Percentiles rank a stretch among this genome's conserved stretches.
These are phyloP conservation scores for Emmelina monodactyla DNA, from an alignment of 2,888 invertebrate species.

Conservation along the genomic window DNA sequence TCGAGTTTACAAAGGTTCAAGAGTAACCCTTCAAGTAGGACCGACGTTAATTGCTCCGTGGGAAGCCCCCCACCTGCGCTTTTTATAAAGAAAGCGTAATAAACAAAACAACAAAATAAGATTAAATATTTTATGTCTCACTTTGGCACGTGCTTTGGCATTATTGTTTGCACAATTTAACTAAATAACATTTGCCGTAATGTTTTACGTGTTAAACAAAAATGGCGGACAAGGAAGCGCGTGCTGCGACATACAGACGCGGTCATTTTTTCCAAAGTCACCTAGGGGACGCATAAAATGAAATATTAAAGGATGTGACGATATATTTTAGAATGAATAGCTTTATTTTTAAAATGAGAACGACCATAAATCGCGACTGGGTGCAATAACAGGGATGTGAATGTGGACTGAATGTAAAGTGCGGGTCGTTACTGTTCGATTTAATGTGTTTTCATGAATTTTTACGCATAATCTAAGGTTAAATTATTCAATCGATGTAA, in stretches of 20 bases:
- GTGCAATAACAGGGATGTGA: constrained; percentile 50
- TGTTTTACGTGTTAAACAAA: too few relatives aligned
- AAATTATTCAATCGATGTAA: too few relatives aligned
- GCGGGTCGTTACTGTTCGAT: too few relatives aligned
- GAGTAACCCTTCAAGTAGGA: constrained; percentile 47
- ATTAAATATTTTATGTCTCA: constrained; percentile 25
- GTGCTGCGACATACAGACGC: neutral
- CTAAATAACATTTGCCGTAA: too few relatives aligned
- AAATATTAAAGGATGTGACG: constrained; percentile 63
- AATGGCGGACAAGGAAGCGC: too few relatives aligned
- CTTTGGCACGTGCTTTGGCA: constrained; percentile 20
- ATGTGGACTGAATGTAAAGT: constrained; percentile 51
- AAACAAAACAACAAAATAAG: constrained; percentile 41
- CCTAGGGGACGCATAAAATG: constrained; percentile 54
- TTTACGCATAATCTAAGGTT: too few relatives aligned
- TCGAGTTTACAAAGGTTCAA: constrained; percentile 36
- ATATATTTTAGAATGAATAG: constrained; percentile 62
- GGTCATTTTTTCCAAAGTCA: constrained; percentile 35
- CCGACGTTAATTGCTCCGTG: constrained; percentile 58
- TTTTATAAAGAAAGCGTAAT: constrained; percentile 27
- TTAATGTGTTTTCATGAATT: too few relatives aligned
- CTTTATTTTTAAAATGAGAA: constrained; percentile 59
- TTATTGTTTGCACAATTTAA: constrained; percentile 8
- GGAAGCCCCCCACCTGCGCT: constrained; percentile 43
- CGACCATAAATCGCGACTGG: constrained; percentile 47